A percentile compares a stretch with the other conserved stretches of the same genome.
phyloP scores from a whole-genome alignment of 2,113 vertebrate species.

The Oenanthe oenanthe region DNA sequence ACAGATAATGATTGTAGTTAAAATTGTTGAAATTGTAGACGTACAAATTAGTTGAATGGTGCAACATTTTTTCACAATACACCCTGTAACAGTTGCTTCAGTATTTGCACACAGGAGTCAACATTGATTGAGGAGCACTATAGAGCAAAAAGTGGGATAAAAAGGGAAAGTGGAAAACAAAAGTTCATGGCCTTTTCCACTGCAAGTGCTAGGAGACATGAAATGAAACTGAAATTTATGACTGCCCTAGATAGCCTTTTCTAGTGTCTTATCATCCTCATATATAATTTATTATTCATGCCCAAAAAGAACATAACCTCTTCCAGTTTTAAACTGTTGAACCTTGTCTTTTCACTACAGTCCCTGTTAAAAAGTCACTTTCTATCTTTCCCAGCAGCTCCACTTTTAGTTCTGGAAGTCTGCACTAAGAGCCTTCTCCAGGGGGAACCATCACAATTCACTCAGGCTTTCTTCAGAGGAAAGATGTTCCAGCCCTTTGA shows the following conservation, averaged over 20 bases:
- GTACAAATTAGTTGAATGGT: not conserved
- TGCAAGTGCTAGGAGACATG: not conserved
- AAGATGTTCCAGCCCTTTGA: not conserved
- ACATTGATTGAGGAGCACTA: not conserved
- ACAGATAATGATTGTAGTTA: not conserved
- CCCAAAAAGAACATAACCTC: not conserved
- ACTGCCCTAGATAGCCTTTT: not conserved
- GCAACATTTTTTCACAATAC: not conserved
- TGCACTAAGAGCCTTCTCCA: not conserved
- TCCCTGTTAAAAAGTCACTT: not conserved
- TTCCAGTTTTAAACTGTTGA: not conserved
- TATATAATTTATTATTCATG: not conserved
- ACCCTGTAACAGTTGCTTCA: not conserved
- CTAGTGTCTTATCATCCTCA: not conserved
- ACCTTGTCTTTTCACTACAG: not conserved
- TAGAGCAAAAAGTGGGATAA: not conserved
- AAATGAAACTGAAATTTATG: not conserved
- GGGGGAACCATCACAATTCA: not conserved
- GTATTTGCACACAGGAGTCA: not conserved
- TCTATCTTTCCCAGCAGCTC: not conserved
- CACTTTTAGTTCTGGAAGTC: not conserved
- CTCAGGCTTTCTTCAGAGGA: not conserved
- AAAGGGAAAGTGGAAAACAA: not conserved
- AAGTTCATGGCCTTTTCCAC: not conserved
- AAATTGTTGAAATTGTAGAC: not conserved